Evolutionary conservation across 1,140 invertebrate genomes (phyloP).

Genomic region (Lerema accius): DNA sequence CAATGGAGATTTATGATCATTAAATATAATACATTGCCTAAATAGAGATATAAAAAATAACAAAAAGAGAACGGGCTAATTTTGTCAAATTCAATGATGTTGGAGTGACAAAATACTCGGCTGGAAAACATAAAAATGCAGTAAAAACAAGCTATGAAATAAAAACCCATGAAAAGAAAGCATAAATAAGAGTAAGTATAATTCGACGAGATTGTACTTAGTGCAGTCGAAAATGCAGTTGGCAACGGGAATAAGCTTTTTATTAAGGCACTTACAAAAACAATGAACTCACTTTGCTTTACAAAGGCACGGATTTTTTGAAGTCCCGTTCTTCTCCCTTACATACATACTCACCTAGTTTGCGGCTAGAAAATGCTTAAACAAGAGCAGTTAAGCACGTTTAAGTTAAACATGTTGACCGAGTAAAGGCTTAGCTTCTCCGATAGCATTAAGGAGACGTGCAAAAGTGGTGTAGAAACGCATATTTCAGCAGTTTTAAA

Average conservation of each 20-base stretch:
- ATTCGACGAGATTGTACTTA: not conserved
- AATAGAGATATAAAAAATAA: too few species aligned
- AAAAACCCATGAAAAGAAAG: not conserved
- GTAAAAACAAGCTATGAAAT: not conserved
- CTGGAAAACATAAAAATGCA: too few species aligned
- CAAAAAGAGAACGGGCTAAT: too few species aligned
- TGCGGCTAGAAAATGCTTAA: not conserved
- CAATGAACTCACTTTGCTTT: conserved; percentile 25
- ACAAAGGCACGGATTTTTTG: conserved; percentile 11
- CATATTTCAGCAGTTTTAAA: conserved; percentile 15
- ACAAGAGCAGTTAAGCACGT: conserved; percentile 11
- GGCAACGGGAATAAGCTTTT: conserved; percentile 9
- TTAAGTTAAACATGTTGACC: not conserved
- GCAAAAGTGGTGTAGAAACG: conserved; percentile 23
- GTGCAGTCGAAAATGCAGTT: conserved; percentile 15
- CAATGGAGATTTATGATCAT: too few species aligned
- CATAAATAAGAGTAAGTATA: conserved; percentile 1
- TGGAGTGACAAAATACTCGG: too few species aligned
- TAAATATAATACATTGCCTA: too few species aligned
- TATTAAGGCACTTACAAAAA: conserved; percentile 22
- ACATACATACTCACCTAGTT: not conserved
- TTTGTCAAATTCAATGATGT: too few species aligned
- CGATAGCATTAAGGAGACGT: conserved; percentile 8
- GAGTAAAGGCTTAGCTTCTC: conserved; percentile 10
- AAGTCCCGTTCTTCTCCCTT: conserved; percentile 1